Evolutionary conservation across 2,888 invertebrate genomes (phyloP), one percentile per base, ranked within the genome.

Genomic region (Phrixothrix hirtus): DNA sequence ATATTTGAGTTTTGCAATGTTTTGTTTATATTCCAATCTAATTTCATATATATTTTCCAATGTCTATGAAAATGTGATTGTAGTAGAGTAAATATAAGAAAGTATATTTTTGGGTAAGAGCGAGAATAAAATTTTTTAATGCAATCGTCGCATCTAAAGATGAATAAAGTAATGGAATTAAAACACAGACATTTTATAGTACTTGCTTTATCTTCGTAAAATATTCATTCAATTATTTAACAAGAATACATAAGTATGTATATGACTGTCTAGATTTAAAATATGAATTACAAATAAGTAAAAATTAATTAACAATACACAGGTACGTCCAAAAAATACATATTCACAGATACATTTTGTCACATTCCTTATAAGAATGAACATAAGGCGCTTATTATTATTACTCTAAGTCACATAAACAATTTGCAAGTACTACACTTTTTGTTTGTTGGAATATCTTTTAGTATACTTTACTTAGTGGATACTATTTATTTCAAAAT

Each of bases 341-440:
- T 21, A 21, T 21, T 21, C 21, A 21, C 21, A 21, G 7, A 5
- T 21, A 21, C 7, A 7, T 9, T n/a, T 9, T 11, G 36, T 38
- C n/a, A 26, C 13, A 13, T 29, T 16, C 16, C 3, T 6, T 29
- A 15, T n/a, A 30, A 3, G 14, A 41, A 12, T 30, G 9, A 41
- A 41, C 15, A 16, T 17, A 41, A 41, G 17, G 30, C 12, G 17
- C 12, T 30, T 41, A 12, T 29, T 39, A 11, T 9, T 15, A 21
- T 5, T 21, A 30, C 6, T 27, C 5, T 11, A 36, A 35, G 27
- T 25, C 17, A 30, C 11, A 14, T 11, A 7, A 34, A 4, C 12
- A 35, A 35, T 29, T 39, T n/a, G 30, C 48, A 48, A 48, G 48
- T 48, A 48, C 48, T 17, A 34, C 31, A 32, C 41, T 45, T 46